Evolutionary conservation across 2,797 vertebrate species (phyloP).

Genomic region (Sebastes vulpes): DNA sequence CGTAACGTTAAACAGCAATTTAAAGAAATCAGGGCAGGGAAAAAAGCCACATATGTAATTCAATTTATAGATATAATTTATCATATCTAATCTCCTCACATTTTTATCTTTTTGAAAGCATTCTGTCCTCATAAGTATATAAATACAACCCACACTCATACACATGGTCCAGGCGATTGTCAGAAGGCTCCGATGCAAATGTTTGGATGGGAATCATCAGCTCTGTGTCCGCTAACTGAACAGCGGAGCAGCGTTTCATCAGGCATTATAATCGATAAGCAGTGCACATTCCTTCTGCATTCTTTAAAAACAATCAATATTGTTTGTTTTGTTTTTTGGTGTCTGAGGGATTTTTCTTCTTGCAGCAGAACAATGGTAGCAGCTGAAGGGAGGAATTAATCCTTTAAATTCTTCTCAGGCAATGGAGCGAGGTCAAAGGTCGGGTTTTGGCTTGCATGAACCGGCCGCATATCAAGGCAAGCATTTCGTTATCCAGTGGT

Average conservation of each 20-base stretch:
- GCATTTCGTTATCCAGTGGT: constrained; percentile 87
- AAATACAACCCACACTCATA: constrained; percentile 39
- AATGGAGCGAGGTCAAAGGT: constrained; percentile 90
- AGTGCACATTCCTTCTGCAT: constrained; percentile 79
- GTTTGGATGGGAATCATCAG: constrained; percentile 44
- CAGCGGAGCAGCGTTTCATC: constrained; percentile 48
- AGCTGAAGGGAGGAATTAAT: constrained; percentile 59
- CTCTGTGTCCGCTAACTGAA: constrained; percentile 29
- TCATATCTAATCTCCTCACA: background rate
- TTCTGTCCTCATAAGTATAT: constrained; percentile 64
- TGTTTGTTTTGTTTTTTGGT: background rate
- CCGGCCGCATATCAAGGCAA: constrained; percentile 87
- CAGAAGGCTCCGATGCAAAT: constrained; percentile 57
- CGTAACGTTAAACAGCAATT: background rate
- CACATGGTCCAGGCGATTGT: constrained; percentile 25
- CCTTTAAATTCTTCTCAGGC: constrained; percentile 88
- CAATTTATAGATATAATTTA: background rate
- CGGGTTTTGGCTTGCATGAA: constrained; percentile 87
- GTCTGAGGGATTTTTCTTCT: constrained; percentile 25
- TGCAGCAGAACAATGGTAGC: constrained; percentile 36
- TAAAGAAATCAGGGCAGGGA: background rate
- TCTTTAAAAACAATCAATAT: constrained; percentile 41
- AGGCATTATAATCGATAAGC: constrained; percentile 66
- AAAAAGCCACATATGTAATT: background rate
- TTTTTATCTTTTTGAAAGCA: background rate